Percentiles rank a stretch among this genome's conserved stretches.
These are phyloP conservation scores for Drosophila atripex DNA, from an alignment of 2,888 invertebrate genomes.

Conservation along the genomic window DNA sequence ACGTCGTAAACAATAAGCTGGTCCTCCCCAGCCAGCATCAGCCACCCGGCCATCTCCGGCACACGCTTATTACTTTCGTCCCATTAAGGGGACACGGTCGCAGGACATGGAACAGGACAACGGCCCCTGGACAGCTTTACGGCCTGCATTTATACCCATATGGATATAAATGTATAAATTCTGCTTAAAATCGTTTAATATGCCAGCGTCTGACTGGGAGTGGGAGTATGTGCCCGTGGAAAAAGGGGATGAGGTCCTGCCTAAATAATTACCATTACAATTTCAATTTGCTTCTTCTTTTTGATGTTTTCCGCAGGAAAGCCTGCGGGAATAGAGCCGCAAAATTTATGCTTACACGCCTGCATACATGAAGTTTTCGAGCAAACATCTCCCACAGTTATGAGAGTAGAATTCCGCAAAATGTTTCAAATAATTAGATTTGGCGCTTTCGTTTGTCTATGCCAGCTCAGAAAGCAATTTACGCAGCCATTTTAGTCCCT, in stretches of 20 bases:
- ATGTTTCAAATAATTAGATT: conserved; percentile 9
- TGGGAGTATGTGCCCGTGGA: conserved; percentile 13
- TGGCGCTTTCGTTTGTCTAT: conserved; percentile 1
- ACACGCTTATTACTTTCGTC: conserved; percentile 53
- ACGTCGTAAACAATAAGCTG: conserved; percentile 80
- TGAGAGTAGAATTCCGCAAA: conserved; percentile 18
- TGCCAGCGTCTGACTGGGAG: conserved; percentile 31
- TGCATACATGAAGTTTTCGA: conserved; percentile 17
- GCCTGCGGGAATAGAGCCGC: conserved; percentile 19
- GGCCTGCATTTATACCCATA: conserved; percentile 56
- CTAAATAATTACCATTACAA: conserved; percentile 67
- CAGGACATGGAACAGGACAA: conserved; percentile 25
- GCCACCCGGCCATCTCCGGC: conserved; percentile 4
- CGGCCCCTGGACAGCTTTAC: conserved; percentile 61
- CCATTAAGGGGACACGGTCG: conserved; percentile 43
- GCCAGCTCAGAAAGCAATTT: conserved; percentile 3
- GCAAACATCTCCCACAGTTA: conserved; percentile 1
- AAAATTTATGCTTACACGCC: background rate
- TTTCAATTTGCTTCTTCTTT: conserved; percentile 64
- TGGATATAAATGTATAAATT: conserved; percentile 54
- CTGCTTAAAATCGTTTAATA: conserved; percentile 74
- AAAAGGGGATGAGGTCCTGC: conserved; percentile 26
- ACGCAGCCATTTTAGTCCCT: background rate
- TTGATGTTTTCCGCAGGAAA: conserved; percentile 47
- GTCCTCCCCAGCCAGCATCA: conserved; percentile 40